These are phyloP conservation scores for Fukomys damarensis DNA, from an alignment of 2,113 vertebrate genomes.

Conservation along the genomic window DNA sequence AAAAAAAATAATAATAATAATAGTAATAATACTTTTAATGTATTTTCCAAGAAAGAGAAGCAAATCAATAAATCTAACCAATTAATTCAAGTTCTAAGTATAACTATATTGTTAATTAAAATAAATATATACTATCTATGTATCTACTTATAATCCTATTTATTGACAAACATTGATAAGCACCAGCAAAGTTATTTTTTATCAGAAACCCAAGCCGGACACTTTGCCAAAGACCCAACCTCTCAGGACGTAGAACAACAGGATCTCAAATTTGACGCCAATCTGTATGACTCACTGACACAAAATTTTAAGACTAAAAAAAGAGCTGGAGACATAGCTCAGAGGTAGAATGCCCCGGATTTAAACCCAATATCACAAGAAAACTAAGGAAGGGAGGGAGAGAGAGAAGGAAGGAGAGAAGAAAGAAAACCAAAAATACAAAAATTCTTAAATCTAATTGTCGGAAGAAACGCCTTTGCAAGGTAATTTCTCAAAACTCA, in stretches of 20 bases:
- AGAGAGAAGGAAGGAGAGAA: neutral
- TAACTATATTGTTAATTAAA: constrained; percentile 20
- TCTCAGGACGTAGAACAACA: too few species aligned
- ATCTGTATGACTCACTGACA: neutral
- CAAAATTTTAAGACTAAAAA: neutral
- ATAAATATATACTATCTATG: neutral
- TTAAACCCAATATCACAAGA: neutral
- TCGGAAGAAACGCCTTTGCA: neutral
- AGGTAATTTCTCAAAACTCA: neutral
- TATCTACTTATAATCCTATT: neutral
- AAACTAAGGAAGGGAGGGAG: too few species aligned
- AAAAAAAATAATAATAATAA: too few species aligned
- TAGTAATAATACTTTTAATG: neutral
- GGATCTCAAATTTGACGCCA: neutral
- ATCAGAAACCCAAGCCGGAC: neutral
- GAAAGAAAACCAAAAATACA: neutral
- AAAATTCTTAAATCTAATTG: constrained; percentile 37
- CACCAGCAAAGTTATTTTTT: neutral
- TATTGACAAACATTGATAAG: neutral
- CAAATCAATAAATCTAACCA: neutral
- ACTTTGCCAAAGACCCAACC: neutral
- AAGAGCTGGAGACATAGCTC: neutral
- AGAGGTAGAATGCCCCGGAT: neutral
- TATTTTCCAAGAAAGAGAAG: constrained; percentile 39
- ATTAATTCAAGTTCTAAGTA: constrained; percentile 38